Base-by-base conservation (phyloP, 2,888 invertebrate species). In the Geotrupes spiniger region DNA sequence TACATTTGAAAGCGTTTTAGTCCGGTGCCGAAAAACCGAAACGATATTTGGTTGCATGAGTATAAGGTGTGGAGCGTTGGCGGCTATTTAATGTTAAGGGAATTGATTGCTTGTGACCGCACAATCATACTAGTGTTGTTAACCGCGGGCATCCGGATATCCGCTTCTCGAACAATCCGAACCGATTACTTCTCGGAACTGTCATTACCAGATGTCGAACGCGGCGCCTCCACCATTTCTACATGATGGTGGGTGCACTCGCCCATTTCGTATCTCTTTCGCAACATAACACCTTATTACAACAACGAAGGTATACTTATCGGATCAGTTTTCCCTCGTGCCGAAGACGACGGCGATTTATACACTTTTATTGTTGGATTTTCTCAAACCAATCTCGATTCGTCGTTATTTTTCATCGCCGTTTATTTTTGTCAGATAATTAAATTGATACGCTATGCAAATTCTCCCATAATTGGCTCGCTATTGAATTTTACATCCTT, bases 81-180 rank as follows among this genome's bases (percentile, higher is more conserved):
- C 28, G 21, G 43, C 62, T 62, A 62, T 61, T 64, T 58, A 61
- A 58, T 58, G 57, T 58, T 59, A 54, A 53, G 59, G 56, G 58
- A 57, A 64, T 64, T 68, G 68, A 69, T 69, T 68, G 67, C 65
- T 65, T 65, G 62, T 65, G 69, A 68, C 66, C 69, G 63, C 69
- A 65, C 67, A 68, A 68, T 69, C 66, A 64, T 63, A 64, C 65
- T 57, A 56, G 61, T 62, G 65, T 63, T 62, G 64, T 60, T 63
- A 62, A 63, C 64, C 63, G 56, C 53, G 54, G 55, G 46, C 59
- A 61, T 62, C 62, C 62, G 65, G 62, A 65, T 64, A 65, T 65
- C 63, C 64, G 63, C 62, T 58, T 60, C 58, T 58, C 59, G 60
- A 63, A 64, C 66, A 66, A 64, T 63, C 61, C 58, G 58, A 58